Evolutionary conservation across 2,888 invertebrate species (phyloP).

Genomic region (Bursaphelenchus okinawaensis): DNA sequence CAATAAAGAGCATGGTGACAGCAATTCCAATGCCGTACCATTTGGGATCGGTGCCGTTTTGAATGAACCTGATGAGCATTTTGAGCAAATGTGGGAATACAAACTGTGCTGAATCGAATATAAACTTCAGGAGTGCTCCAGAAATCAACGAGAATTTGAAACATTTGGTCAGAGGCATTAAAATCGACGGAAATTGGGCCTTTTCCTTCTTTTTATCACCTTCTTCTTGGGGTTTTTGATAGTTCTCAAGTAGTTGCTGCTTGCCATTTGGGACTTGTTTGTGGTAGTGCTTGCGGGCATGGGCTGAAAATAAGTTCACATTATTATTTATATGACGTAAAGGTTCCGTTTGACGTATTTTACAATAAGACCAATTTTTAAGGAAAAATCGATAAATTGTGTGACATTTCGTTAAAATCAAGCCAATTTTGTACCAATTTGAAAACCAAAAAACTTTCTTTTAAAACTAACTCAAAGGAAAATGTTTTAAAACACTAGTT

Average conservation of each 20-base stretch:
- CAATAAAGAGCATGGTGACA: constrained; percentile 69
- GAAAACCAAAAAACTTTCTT: too few species aligned
- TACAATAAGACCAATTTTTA: too few species aligned
- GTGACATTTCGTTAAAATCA: too few species aligned
- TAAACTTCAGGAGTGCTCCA: constrained; percentile 46
- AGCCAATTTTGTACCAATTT: too few species aligned
- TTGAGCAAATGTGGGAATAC: constrained; percentile 46
- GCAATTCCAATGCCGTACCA: constrained; percentile 72
- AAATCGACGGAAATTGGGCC: constrained; percentile 41
- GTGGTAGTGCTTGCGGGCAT: background rate
- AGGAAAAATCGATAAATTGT: too few species aligned
- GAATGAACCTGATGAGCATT: constrained; percentile 48
- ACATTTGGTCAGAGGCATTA: constrained; percentile 45
- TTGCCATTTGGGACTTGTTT: background rate
- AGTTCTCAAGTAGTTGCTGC: background rate
- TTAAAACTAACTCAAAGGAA: too few species aligned
- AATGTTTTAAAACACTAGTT: too few species aligned
- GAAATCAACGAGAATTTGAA: constrained; percentile 48
- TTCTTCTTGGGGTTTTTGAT: background rate
- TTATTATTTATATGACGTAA: too few species aligned
- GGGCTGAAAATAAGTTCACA: background rate
- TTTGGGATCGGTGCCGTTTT: constrained; percentile 43
- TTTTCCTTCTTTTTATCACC: constrained; percentile 15
- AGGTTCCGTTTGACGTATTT: too few species aligned
- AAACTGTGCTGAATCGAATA: constrained; percentile 52